Evolutionary conservation across 2,888 invertebrate genomes (phyloP).

Genomic region (Sylvicola fuscatus): DNA sequence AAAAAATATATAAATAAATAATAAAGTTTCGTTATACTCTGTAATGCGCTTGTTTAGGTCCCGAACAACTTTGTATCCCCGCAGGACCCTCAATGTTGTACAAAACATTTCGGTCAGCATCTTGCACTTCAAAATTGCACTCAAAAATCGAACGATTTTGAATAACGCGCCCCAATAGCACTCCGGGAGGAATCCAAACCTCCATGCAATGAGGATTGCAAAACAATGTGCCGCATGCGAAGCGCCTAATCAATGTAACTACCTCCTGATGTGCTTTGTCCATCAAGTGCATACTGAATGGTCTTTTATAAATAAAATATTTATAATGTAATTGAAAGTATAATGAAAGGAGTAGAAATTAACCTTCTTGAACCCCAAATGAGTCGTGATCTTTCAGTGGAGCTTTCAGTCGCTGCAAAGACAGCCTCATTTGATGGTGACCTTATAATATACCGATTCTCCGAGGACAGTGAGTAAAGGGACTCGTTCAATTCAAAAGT

Average conservation of each 20-base stretch:
- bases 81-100: constrained; percentile 55
- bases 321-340: neutral
- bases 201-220: constrained; percentile 46
- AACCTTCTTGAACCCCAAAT: constrained; percentile 34
- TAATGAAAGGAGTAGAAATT: neutral
- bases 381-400: constrained; percentile 37
- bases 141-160: constrained; percentile 45
- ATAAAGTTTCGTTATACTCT: neutral
- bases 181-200: constrained; percentile 50
- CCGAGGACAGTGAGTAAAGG: constrained; percentile 32
- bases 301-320: constrained; percentile 30
- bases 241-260: constrained; percentile 45
- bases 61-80: constrained; percentile 22
- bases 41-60: neutral
- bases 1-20: constrained; percentile 1
- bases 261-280: constrained; percentile 73
- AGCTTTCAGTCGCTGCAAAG: constrained; percentile 51
- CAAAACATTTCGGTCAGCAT: constrained; percentile 37
- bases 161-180: constrained; percentile 45
- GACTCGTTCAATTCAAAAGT: constrained; percentile 51
- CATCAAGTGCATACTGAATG: constrained; percentile 57
- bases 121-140: constrained; percentile 46
- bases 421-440: constrained; percentile 52
- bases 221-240: constrained; percentile 47
- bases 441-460: constrained; percentile 50